A percentile compares a stretch with the other conserved stretches of the same genome.
Evolutionary conservation across 2,113 vertebrate genomes (phyloP).

Genomic region (Crocuta crocuta): DNA sequence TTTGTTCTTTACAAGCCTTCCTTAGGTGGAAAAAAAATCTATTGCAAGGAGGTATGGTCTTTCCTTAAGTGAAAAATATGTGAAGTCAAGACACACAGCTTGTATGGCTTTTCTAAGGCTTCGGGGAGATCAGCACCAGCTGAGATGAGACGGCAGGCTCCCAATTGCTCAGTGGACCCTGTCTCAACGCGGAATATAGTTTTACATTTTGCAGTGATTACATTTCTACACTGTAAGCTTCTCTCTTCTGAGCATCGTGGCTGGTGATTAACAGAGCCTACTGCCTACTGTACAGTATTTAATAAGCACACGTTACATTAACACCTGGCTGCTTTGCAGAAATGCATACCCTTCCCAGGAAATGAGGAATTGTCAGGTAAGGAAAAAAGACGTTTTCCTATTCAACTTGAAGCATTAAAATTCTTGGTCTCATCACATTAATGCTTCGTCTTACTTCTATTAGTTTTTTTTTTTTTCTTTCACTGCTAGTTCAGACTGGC

Average conservation of each 20-base stretch:
- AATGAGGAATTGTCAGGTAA: neutral
- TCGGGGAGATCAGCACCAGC: neutral
- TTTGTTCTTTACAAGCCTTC: neutral
- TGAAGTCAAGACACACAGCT: neutral
- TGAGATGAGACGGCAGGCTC: neutral
- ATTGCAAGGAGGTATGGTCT: neutral
- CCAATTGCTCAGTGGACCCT: neutral
- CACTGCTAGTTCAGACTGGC: slow-evolving; percentile 65
- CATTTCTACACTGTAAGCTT: neutral
- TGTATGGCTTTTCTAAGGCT: neutral
- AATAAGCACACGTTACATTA: slow-evolving; percentile 52
- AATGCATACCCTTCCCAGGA: slow-evolving; percentile 66
- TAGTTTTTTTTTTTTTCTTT: slow-evolving; percentile 71
- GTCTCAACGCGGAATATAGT: neutral
- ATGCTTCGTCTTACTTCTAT: slow-evolving; percentile 68
- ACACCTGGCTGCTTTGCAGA: slow-evolving; percentile 61
- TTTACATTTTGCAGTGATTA: neutral
- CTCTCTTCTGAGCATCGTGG: neutral
- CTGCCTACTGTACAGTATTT: slow-evolving; percentile 21
- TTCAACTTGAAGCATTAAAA: slow-evolving; percentile 58
- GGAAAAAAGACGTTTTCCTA: slow-evolving; percentile 69
- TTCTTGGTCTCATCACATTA: slow-evolving; percentile 53
- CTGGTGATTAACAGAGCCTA: slow-evolving; percentile 55
- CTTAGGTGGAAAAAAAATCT: neutral
- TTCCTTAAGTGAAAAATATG: neutral